Base-by-base conservation (phyloP, 30 jellyfish, hydroid and myxozoan species). In the Hydractinia symbiolongicarpus region DNA sequence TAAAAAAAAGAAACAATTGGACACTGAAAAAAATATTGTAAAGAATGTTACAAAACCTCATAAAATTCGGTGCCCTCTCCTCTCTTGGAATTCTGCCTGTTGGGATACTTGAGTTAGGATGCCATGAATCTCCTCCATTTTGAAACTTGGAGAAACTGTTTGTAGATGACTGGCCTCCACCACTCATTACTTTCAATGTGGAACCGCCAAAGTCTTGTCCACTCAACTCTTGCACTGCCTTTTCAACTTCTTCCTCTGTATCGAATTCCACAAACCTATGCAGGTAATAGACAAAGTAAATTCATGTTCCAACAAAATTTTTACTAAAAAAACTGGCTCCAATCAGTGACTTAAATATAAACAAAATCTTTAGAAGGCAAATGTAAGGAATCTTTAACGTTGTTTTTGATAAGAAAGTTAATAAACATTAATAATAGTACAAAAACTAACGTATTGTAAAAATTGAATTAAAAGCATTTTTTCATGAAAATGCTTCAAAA, bases 161-260 rank as follows among this genome's bases (percentile, higher is more conserved):
- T 55, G 72, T 57, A 64, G 10, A 15, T 53, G 76, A 55, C 52
- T 84, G 70, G 30, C 66, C 6, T 50, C 86, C 69, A n/a, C 90
- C 86, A 58, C 58, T n/a, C 67, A 79, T 57, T 5, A 89, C 93
- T 50, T 80, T 76, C 86, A 89, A 73, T 8, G 61, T 73, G 71
- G 88, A 78, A 30, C 97, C 97, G 68, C 72, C 72, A 49, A 84
- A 76, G 49, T 89, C 97, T 66, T 49, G 61, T 8, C 90, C 90
- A 81, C 85, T 78, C 30, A 84, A 81, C 50, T 80, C 52, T 16
- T 80, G 82, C 15, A 78, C 97, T 9, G 97, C 97, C 7, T 67
- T 13, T 5, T 80, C 82, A 6, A 90, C 95, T 56, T 89, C 97
- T 19, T 57, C 54, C 9, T 89, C 84, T 5, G 71, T 77, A 61